phyloP scores from a whole-genome alignment of 2,797 vertebrate species.

The Corythornis leucogaster region DNA sequence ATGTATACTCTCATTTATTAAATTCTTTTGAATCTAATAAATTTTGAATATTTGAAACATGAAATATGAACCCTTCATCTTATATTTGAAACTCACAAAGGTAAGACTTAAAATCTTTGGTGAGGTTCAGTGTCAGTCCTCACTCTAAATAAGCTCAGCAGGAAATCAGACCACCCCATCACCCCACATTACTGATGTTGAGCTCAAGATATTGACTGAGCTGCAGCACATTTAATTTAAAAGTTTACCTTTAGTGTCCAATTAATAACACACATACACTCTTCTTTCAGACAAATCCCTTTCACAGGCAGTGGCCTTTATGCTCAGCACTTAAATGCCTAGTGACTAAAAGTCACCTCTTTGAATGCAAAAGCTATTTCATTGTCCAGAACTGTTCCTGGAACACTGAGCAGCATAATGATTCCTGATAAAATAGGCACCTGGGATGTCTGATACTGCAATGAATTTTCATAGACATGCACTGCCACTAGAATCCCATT shows the following conservation, averaged over 20 bases:
- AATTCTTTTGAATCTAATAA: not conserved
- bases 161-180: not conserved
- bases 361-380: conserved; percentile 17
- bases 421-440: conserved; percentile 37
- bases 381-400: conserved; percentile 33
- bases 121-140: not conserved
- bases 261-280: not conserved
- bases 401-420: conserved; percentile 35
- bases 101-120: not conserved
- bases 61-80: not conserved
- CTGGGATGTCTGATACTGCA: not conserved
- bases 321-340: not conserved
- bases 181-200: not conserved
- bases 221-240: not conserved
- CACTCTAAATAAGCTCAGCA: not conserved
- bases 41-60: not conserved
- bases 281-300: not conserved
- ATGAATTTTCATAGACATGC: conserved; percentile 24
- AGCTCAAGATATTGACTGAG: not conserved
- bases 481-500: not conserved
- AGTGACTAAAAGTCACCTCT: conserved; percentile 13
- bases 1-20: not conserved
- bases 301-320: not conserved
- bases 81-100: not conserved
- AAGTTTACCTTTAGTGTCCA: not conserved